phyloP scores from a whole-genome alignment of 1,140 invertebrate species.

The Anastatus disparis region DNA sequence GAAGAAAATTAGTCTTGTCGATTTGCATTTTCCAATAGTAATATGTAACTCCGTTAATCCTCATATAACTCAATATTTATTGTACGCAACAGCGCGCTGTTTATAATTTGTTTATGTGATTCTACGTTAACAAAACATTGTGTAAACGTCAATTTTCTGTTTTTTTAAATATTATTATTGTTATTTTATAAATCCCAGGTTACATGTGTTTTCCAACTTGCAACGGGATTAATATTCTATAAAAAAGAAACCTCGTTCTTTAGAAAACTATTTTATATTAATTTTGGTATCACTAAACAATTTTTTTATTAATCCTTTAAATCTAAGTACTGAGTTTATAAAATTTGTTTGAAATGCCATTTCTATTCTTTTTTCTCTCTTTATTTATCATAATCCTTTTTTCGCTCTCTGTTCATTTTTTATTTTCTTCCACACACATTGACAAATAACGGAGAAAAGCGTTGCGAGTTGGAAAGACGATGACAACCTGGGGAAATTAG shows the following conservation, averaged over 20 bases:
- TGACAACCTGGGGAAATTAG: constrained; percentile 4
- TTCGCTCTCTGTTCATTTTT: not conserved
- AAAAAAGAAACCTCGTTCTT: too few species aligned
- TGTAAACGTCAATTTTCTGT: constrained; percentile 18
- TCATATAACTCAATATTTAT: constrained; percentile 8
- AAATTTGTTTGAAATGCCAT: not conserved
- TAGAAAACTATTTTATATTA: too few species aligned
- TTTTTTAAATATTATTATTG: constrained; percentile 5
- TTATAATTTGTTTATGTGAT: constrained; percentile 2
- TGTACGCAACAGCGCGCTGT: constrained; percentile 10
- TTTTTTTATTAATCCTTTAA: too few species aligned
- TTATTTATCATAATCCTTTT: too few species aligned
- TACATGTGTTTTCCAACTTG: constrained; percentile 38
- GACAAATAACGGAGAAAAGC: not conserved
- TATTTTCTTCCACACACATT: too few species aligned
- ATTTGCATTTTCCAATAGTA: not conserved
- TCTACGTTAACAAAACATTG: not conserved
- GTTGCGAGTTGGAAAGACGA: constrained; percentile 41
- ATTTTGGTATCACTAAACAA: too few species aligned
- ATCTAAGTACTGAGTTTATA: not conserved
- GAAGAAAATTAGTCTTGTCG: not conserved
- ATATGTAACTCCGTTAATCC: not conserved
- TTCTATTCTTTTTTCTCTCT: not conserved
- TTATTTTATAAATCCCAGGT: constrained; percentile 20
- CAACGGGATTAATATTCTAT: not conserved